Evolutionary conservation across 2,113 vertebrate species (phyloP), one percentile per base, ranked within the genome.

Genomic region (Nothocercus nigrocapillus): DNA sequence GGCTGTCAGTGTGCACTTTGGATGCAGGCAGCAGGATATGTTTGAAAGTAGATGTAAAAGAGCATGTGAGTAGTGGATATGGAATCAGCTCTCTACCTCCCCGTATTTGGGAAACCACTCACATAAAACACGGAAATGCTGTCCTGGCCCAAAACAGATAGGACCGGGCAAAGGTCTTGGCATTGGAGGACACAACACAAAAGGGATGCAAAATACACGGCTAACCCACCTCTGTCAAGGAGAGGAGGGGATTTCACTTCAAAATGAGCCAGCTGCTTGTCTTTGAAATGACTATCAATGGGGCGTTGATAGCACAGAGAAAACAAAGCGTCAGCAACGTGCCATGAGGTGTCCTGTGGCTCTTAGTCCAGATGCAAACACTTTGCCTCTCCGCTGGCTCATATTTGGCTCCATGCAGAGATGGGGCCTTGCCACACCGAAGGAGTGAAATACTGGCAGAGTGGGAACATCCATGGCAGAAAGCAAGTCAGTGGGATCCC

Each of bases 151-250:
- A 28, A 82, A 77, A n/a, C 10, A 59, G 51, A 21, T 1, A 53
- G 45, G 0, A 2, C 36, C 22, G 49, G 80, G 36, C 20, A 61
- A 11, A 21, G 14, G 34, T 21, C 20, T 70, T 77, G 63, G 13
- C 80, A 51, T 3, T 38, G 51, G 47, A 85, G 54, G 18, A 85
- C 36, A 44, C 42, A 74, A 21, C 11, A 56, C 2, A 90, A 85
- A 93, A 45, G 21, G 49, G 49, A 49, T 70, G 34, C 2, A 32
- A 84, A 88, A 67, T 45, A 61, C 30, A 19, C 69, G 44, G 59
- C 59, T 63, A 59, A 54, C 0, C 1, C 1, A 10, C 13, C 14
- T 88, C 45, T 77, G 36, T 2, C 63, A 14, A 12, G 0, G 0
- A 45, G 34, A 36, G 19, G 14, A 87, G 66, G 21, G 3, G 47